Base-by-base conservation (phyloP, 2,888 invertebrate genomes). In the Apamea monoglypha region DNA sequence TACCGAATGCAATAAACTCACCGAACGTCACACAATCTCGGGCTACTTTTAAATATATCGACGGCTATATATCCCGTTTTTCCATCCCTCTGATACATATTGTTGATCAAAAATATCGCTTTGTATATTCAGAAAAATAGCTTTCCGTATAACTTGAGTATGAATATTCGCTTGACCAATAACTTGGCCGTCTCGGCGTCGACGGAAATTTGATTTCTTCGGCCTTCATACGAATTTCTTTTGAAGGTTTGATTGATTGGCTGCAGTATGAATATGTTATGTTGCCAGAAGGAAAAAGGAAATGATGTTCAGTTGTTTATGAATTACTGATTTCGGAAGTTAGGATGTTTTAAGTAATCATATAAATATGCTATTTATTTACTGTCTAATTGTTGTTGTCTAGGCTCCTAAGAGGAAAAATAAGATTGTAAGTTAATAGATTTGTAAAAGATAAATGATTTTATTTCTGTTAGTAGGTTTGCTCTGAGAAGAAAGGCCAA, bases 201-300 rank as follows among this genome's bases (percentile, higher is more conserved):
- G 69, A 78, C 92, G 91, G 91, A 91, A 91, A 91, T 91, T 91
- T 91, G 91, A 92, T 91, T 91, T 89, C 90, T 86, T 90, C 85
- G 88, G 84, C 86, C 87, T 88, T 84, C 87, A 79, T 83, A 81
- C 80, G 81, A 84, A 81, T 86, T 89, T 83, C 85, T 86, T 91
- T 90, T 83, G 84, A 89, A 89, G 88, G 78, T 91, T 83, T 90
- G 90, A 90, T 89, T 84, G 88, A 90, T 89, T 80, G 78, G 76
- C 63, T 83, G 59, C 63, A 77, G 50, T 78, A 78, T 79, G 79
- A 80, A 78, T 83, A 67, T 77, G 77, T 84, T 73, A 72, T 74
- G 40, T 53, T 56, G n/a, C 7, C n/a, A 29, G 25, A 53, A 36
- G 32, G 68, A 72, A 64, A 74, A 67, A 56, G 50, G 50, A 74